A percentile compares a stretch with the other conserved stretches of the same genome.
Conservation (phyloP, 2,888 invertebrate genomes). For the Lissonota sp. region DNA sequence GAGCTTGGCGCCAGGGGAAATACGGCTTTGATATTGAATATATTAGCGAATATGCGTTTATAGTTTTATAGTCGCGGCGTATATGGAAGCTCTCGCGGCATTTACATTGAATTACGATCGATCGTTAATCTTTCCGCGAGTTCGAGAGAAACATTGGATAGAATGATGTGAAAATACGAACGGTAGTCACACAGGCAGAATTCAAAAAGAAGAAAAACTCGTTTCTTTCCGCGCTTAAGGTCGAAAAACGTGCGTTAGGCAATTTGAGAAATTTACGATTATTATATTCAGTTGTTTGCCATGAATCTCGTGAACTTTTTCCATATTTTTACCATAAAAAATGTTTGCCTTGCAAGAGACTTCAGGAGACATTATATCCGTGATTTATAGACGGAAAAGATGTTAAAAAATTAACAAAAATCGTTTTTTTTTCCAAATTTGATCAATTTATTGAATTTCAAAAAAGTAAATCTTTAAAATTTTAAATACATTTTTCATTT, state of each 20-base stretch:
- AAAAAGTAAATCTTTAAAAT: no score
- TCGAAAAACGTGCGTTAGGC: constrained; percentile 8
- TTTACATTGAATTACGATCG: constrained; percentile 39
- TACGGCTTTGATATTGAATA: constrained; percentile 55
- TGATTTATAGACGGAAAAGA: neutral
- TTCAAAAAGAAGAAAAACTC: constrained; percentile 13
- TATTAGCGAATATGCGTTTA: constrained; percentile 11
- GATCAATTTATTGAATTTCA: no score
- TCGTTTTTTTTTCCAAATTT: neutral
- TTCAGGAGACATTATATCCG: neutral
- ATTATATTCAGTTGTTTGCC: constrained; percentile 19
- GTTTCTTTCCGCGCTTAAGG: constrained; percentile 14
- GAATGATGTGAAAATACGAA: constrained; percentile 11
- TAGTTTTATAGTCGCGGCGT: neutral
- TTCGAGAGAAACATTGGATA: constrained; percentile 20
- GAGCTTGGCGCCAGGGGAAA: constrained; percentile 29
- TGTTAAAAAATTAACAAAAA: neutral
- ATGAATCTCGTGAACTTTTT: neutral
- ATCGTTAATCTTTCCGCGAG: constrained; percentile 52
- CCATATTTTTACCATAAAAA: neutral
- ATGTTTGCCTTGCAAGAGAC: neutral
- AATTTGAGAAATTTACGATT: constrained; percentile 42
- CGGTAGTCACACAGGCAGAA: neutral
- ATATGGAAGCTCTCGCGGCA: constrained; percentile 5
- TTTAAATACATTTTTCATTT: no score